Percentiles rank a stretch among this genome's conserved stretches.
Conservation (phyloP, 2,888 invertebrate species). For the Bellardia pandia region DNA sequence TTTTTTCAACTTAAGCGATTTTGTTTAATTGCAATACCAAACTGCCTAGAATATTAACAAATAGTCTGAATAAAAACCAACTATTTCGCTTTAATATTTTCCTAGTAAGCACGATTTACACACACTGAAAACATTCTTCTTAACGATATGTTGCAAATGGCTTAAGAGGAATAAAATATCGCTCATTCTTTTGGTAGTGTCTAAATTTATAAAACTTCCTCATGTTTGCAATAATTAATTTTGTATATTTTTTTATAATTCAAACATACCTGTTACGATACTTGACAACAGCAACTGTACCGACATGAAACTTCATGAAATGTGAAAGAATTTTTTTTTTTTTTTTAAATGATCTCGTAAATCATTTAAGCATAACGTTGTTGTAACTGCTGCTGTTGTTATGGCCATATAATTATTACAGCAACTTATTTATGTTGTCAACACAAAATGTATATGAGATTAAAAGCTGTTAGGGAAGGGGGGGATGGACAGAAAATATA, state of each 20-base stretch:
- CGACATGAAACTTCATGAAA: slow-evolving; percentile 11
- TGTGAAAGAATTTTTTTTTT: slow-evolving; percentile 44
- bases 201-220: slow-evolving; percentile 8
- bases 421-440: slow-evolving; percentile 58
- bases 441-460: background rate
- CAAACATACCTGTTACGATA: background rate
- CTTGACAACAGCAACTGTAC: slow-evolving; percentile 3
- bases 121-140: too few species aligned
- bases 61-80: too few species aligned
- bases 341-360: slow-evolving; percentile 68
- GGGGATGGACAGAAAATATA: background rate
- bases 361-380: slow-evolving; percentile 66
- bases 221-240: slow-evolving; percentile 33
- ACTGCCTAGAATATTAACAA: too few species aligned
- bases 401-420: slow-evolving; percentile 36
- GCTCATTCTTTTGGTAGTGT: too few species aligned
- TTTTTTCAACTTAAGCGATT: too few species aligned
- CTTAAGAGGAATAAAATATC: too few species aligned
- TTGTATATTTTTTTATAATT: background rate
- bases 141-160: too few species aligned
- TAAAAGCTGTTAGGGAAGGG: background rate
- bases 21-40: too few species aligned
- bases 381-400: slow-evolving; percentile 28
- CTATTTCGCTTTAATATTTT: too few species aligned
- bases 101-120: too few species aligned